Evolutionary conservation across 2,113 vertebrate species (phyloP), one percentile per base, ranked within the genome.

Genomic region (Atractosteus spatula): DNA sequence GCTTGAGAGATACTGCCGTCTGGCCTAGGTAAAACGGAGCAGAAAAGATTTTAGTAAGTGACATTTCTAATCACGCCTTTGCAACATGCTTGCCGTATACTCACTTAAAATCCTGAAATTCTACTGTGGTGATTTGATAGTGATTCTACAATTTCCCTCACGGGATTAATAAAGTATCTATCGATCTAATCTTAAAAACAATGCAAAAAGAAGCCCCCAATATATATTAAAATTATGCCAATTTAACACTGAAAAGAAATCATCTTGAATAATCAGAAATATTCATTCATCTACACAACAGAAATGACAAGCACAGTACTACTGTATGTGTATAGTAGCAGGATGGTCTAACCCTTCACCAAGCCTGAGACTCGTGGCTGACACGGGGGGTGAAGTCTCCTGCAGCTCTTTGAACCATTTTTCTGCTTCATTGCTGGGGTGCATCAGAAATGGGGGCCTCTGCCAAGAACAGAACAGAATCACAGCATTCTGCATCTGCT

Each of bases 401-500:
- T 72, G 69, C 76, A 80, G 42, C 45, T 78, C 84, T 68, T 0
- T 69, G 45, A 79, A n/a, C 78, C 71, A 74, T 61, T 54, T 73
- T 70, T 73, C 75, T 65, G 72, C 68, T 47, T 62, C 45, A 0
- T 79, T 80, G 69, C 76, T 77, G 62, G 69, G 64, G 41, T 77
- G 76, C 82, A 72, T 66, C 70, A 81, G 74, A 68, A 78, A 69
- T 0, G 1, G 12, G 70, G 72, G 29, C 29, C 71, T 66, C 62
- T 80, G 81, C 77, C 80, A 85, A 74, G 76, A 81, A 61, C 47
- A 70, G 70, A 76, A 62, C 80, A 77, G 74, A 80, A 80, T 77
- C 74, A 78, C 74, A 76, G 76, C 71, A 42, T 74, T 78, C 75
- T 80, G 82, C 81, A 84, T 86, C 88, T 89, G 82, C 83, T 81